Percentiles rank a stretch among this genome's conserved stretches.
phyloP scores from a whole-genome alignment of 1,140 invertebrate genomes.

The Eupeodes corollae region DNA sequence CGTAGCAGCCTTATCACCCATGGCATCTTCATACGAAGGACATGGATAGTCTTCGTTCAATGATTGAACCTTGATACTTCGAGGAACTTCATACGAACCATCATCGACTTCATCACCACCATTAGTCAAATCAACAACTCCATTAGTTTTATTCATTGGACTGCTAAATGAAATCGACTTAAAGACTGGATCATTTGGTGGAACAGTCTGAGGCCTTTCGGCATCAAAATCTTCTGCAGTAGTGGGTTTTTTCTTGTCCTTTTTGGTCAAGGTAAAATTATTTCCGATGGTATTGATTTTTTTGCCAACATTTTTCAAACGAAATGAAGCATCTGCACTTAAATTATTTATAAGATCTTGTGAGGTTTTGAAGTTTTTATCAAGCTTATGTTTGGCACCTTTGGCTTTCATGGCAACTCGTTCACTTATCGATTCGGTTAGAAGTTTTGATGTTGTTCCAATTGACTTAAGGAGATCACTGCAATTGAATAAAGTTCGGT shows the following conservation, averaged over 20 bases:
- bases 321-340: conserved; percentile 19
- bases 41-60: conserved; percentile 2
- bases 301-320: conserved; percentile 23
- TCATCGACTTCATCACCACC: conserved; percentile 5
- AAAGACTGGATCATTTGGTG: conserved; percentile 28
- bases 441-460: conserved; percentile 29
- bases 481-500: background rate
- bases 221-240: conserved; percentile 6
- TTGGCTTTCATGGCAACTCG: conserved; percentile 26
- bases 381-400: conserved; percentile 27
- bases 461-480: conserved; percentile 30
- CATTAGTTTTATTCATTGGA: conserved; percentile 21
- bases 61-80: conserved; percentile 6
- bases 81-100: conserved; percentile 28
- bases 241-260: conserved; percentile 6
- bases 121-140: conserved; percentile 14
- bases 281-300: conserved; percentile 13
- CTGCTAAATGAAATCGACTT: conserved; percentile 29
- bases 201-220: conserved; percentile 28
- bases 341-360: conserved; percentile 23
- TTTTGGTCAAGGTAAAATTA: conserved; percentile 22
- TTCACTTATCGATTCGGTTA: conserved; percentile 32
- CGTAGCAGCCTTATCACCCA: conserved; percentile 3
- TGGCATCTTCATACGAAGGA: conserved; percentile 16
- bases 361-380: conserved; percentile 31